phyloP scores from a whole-genome alignment of 2,113 vertebrate species.

The Grammatotria lemairii region DNA sequence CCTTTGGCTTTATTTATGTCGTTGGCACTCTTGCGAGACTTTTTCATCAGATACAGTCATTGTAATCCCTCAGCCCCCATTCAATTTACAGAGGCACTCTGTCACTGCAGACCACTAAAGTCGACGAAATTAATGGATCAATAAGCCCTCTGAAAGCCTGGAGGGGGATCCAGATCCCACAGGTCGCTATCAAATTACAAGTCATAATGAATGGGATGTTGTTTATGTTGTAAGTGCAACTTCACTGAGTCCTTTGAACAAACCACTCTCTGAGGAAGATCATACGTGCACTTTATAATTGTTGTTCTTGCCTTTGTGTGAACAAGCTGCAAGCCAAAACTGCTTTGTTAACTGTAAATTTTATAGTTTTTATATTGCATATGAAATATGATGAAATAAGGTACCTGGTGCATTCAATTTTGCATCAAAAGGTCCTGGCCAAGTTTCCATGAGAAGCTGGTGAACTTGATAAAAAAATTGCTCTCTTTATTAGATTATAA shows the following conservation, averaged over 20 bases:
- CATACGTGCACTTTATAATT: neutral
- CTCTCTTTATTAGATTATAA: neutral
- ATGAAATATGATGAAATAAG: neutral
- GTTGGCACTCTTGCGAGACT: constrained; percentile 28
- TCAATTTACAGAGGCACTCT: constrained; percentile 65
- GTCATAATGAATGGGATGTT: constrained; percentile 80
- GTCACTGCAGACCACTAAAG: constrained; percentile 67
- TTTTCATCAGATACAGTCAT: constrained; percentile 59
- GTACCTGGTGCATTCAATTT: neutral
- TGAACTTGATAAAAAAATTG: neutral
- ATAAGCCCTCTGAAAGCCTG: constrained; percentile 69
- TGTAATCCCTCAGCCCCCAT: constrained; percentile 65
- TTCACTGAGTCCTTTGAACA: constrained; percentile 67
- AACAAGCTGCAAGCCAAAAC: neutral
- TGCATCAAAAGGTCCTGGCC: neutral
- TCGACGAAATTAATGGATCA: constrained; percentile 75
- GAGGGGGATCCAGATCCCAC: constrained; percentile 60
- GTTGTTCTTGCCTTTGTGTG: neutral
- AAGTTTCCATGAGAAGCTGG: neutral
- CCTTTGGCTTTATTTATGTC: constrained; percentile 70
- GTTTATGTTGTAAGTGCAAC: constrained; percentile 77
- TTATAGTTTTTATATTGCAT: neutral
- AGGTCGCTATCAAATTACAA: constrained; percentile 66
- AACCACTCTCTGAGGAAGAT: constrained; percentile 48
- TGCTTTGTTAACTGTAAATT: neutral